Evolutionary conservation across 1,140 invertebrate species (phyloP), one percentile per base, ranked within the genome.

Genomic region (Apis dorsata): DNA sequence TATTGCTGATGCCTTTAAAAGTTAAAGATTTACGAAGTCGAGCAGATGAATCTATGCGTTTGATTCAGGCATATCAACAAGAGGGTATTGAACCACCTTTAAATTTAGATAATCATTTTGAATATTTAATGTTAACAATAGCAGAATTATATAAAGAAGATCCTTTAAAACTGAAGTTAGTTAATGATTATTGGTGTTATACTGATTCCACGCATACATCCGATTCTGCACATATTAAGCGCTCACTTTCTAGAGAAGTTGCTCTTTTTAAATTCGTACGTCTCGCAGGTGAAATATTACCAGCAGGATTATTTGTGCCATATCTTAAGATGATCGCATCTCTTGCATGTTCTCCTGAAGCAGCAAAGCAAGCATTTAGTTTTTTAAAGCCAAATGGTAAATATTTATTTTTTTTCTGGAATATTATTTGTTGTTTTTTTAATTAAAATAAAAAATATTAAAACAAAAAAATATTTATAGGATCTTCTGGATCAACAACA

Each of bases 1-100:
- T 99, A 76, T 96, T 98, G 70, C 94, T 97, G 59, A 98, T 99
- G 97, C 98, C 98, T 59, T 94, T 98, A 57, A 99, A 99, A 94
- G 96, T 97, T 0, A 97, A 97, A 92, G 97, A 98, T 91, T 92
- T 98, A 68, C 94, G 97, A 66, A 97, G 96, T 87, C 95, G 97
- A 86, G 98, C 98, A 0, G 98, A 99, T 92, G 98, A 99, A 93
- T 96, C 97, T 1, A 97, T 98, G 28, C 95, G 97, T 83, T 97
- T 98, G 28, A 96, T 97, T 65, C 95, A 97, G 83, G 96, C 96
- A 79, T 98, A 98, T 93, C 94, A 95, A 11, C 95, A 97, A 84
- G 97, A 98, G 93, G 98, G 97, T 4, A 93, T 98, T 51, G 96
- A 97, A 74, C 96, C 97, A 13, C 97, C 97, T 4, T 91, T 95